phyloP scores from a whole-genome alignment of 2,113 vertebrate species.

The Nanorana parkeri region DNA sequence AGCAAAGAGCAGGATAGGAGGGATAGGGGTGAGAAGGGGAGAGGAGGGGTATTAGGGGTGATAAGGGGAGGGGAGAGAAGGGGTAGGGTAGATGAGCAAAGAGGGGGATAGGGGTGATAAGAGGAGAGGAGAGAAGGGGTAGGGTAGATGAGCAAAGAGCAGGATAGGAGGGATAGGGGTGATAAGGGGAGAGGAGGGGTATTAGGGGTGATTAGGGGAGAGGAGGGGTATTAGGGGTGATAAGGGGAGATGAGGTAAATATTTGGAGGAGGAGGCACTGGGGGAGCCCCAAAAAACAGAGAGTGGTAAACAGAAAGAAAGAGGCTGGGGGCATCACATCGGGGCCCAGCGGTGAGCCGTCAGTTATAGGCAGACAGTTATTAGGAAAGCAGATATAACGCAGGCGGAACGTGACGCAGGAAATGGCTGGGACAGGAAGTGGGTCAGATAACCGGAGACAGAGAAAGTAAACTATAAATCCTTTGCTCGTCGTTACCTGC shows the following conservation, averaged over 20 bases:
- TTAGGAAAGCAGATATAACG: not conserved
- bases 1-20: too few species aligned
- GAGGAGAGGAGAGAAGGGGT: too few species aligned
- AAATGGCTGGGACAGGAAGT: not conserved
- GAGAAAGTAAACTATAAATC: too few species aligned
- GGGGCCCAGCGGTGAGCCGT: not conserved
- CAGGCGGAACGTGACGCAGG: too few species aligned
- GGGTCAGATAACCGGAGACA: not conserved
- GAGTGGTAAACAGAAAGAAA: not conserved
- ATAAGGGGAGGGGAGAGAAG: not conserved
- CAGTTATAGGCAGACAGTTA: not conserved
- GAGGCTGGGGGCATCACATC: not conserved
- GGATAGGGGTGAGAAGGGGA: too few species aligned
- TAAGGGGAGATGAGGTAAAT: too few species aligned
- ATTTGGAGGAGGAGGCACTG: not conserved
- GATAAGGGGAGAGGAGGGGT: not conserved
- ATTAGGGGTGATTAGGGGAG: too few species aligned
- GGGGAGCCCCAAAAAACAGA: too few species aligned
- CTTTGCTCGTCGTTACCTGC: constrained; percentile 76
- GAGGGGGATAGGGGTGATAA: too few species aligned
- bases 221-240: too few species aligned
- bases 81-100: too few species aligned
- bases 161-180: too few species aligned
- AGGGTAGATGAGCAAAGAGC: not conserved
- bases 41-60: not conserved